phyloP scores from a whole-genome alignment of 2,113 vertebrate genomes.

The Sturnus vulgaris region DNA sequence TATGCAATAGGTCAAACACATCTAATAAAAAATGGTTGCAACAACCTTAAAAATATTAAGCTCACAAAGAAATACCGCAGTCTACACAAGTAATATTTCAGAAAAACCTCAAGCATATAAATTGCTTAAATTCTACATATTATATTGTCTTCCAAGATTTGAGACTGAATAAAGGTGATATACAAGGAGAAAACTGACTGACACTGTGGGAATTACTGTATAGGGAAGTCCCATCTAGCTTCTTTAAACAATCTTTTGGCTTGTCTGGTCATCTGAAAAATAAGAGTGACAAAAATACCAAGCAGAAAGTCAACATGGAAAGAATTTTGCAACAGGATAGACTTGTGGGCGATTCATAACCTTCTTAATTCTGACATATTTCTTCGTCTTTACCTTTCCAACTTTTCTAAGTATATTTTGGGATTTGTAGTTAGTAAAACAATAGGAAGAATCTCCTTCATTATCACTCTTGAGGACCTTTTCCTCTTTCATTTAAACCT shows the following conservation, averaged over 20 bases:
- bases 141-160: background rate
- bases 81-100: background rate
- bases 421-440: background rate
- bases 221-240: background rate
- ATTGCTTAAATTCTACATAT: background rate
- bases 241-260: background rate
- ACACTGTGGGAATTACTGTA: background rate
- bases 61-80: background rate
- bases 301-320: background rate
- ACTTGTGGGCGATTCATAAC: background rate
- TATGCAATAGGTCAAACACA: background rate
- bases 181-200: background rate
- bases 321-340: background rate
- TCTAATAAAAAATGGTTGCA: background rate
- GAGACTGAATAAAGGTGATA: background rate
- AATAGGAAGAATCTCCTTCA: background rate
- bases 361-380: background rate
- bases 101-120: background rate
- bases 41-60: background rate
- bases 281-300: background rate
- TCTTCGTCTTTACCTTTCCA: background rate
- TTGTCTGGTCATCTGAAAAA: background rate
- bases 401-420: background rate
- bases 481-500: background rate
- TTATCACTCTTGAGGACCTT: background rate